Evolutionary conservation across 35 echinoderm and acorn worm genomes (phyloP).

Genomic region (Nesometra sesokonis): DNA sequence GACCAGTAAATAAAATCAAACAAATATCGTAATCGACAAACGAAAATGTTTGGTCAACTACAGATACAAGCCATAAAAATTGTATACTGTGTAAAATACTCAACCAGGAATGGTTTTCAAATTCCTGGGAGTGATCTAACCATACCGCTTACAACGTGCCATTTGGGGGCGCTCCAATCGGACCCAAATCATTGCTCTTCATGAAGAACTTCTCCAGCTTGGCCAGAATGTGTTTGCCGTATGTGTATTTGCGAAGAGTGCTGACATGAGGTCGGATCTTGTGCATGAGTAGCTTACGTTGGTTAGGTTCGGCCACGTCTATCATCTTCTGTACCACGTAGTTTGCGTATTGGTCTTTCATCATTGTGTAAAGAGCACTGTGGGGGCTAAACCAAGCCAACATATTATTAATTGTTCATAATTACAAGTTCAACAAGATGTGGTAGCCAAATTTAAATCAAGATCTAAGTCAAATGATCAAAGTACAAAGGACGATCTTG

Average conservation of each 20-base stretch:
- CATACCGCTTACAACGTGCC: conserved; percentile 55
- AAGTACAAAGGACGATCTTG: too few species aligned
- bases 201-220: conserved; percentile 99
- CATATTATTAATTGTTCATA: not conserved
- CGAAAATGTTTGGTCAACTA: not conserved
- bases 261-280: conserved; percentile 92
- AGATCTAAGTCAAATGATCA: not conserved
- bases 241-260: conserved; percentile 90
- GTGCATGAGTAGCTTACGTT: conserved; percentile 91
- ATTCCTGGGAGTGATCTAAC: not conserved
- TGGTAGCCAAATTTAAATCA: too few species aligned
- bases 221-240: conserved; percentile 99
- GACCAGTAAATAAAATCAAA: not conserved
- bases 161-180: conserved; percentile 77
- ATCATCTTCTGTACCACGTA: conserved; percentile 99
- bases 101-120: not conserved
- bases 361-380: conserved; percentile 98
- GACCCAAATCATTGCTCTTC: conserved; percentile 96
- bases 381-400: conserved; percentile 13
- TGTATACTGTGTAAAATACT: too few species aligned
- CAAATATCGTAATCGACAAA: not conserved
- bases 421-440: too few species aligned
- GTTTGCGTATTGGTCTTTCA: conserved; percentile 99
- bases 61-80: too few species aligned
- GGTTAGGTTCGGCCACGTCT: conserved; percentile 95